Evolutionary conservation across 2,888 invertebrate genomes (phyloP).

Genomic region (Amiota mariae): DNA sequence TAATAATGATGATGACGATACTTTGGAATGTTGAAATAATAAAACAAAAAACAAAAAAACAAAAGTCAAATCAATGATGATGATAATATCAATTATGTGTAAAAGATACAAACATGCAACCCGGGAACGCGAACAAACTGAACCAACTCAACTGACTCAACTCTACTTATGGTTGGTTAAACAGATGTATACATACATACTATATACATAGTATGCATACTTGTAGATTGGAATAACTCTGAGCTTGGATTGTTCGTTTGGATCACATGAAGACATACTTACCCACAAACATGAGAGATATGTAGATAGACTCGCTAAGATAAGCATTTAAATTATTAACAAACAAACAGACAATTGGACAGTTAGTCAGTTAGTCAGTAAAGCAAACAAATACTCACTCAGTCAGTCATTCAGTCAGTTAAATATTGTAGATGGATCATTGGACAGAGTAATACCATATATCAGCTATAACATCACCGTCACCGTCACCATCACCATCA

Average conservation of each 20-base stretch:
- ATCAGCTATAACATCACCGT: no score
- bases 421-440: no score
- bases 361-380: neutral
- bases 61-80: constrained; percentile 57
- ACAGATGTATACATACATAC: no score
- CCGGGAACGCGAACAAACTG: no score
- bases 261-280: no score
- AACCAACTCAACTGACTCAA: no score
- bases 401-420: constrained; percentile 1
- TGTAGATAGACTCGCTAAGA: constrained; percentile 54
- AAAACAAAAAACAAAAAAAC: constrained; percentile 32
- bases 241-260: no score
- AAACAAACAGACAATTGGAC: constrained; percentile 34
- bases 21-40: constrained; percentile 42
- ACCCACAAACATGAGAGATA: no score
- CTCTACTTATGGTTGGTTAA: no score
- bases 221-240: neutral
- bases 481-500: constrained; percentile 4
- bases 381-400: constrained; percentile 21
- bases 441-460: no score
- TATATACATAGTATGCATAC: neutral
- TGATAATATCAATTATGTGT: constrained; percentile 69
- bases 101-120: constrained; percentile 60
- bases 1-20: constrained; percentile 21
- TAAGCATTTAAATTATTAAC: constrained; percentile 65